These are phyloP conservation scores for Neotoxoptera formosana DNA, from an alignment of 1,140 invertebrate genomes.

Conservation along the genomic window DNA sequence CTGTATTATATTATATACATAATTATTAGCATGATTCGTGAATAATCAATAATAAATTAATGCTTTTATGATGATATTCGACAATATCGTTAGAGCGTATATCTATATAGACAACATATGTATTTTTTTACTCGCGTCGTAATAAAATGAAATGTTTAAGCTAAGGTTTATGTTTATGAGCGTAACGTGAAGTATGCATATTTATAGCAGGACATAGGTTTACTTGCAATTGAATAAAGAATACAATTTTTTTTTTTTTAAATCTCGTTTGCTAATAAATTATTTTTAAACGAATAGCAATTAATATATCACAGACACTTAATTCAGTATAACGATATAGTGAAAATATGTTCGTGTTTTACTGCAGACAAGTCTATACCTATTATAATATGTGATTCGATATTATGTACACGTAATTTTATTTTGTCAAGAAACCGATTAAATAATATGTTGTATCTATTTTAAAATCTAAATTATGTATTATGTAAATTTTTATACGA, in stretches of 20 bases:
- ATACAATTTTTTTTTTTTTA: not conserved
- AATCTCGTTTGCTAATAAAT: not conserved
- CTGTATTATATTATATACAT: too few relatives aligned
- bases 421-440: not conserved
- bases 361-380: not conserved
- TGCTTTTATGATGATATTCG: not conserved
- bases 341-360: not conserved
- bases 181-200: not conserved
- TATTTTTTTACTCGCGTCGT: not conserved
- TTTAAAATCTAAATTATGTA: too few relatives aligned
- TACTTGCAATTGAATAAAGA: not conserved
- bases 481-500: too few relatives aligned
- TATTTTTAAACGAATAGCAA: not conserved
- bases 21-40: not conserved
- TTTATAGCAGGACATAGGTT: not conserved
- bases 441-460: not conserved
- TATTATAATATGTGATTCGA: too few relatives aligned
- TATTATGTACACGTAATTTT: not conserved
- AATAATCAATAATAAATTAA: not conserved
- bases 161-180: not conserved
- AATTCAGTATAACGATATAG: not conserved
- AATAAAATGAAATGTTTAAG: not conserved
- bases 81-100: not conserved
- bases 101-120: not conserved
- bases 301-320: not conserved